phyloP scores from a whole-genome alignment of 2,113 vertebrate species.

The Ammodytes dubius region DNA sequence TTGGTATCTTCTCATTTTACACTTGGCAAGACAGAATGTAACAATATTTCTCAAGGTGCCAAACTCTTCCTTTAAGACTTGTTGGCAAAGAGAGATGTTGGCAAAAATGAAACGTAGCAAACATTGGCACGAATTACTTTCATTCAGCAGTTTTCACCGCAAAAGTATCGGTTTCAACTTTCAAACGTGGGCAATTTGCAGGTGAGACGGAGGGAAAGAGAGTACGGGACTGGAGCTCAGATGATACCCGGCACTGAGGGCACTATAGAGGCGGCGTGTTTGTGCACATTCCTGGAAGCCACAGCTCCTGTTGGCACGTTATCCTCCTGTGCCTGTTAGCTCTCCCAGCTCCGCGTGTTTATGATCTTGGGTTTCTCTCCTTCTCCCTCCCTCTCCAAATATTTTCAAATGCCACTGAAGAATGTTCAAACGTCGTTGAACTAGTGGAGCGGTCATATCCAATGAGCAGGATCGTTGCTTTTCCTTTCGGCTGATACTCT shows the following conservation, averaged over 20 bases:
- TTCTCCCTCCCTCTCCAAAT: constrained; percentile 75
- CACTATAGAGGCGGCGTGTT: constrained; percentile 53
- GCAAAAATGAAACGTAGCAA: background rate
- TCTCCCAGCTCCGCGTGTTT: constrained; percentile 61
- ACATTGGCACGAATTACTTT: background rate
- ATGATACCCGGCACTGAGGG: constrained; percentile 39
- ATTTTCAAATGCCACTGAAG: constrained; percentile 84
- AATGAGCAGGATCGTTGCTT: constrained; percentile 57
- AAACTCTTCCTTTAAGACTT: background rate
- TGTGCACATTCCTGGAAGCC: constrained; percentile 78
- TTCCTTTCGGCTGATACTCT: constrained; percentile 62
- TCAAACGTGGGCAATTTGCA: constrained; percentile 36
- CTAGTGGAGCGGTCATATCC: constrained; percentile 52
- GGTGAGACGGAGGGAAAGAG: constrained; percentile 38
- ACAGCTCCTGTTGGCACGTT: constrained; percentile 72
- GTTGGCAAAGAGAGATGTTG: background rate
- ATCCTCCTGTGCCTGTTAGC: constrained; percentile 57
- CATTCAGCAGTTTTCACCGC: constrained; percentile 5
- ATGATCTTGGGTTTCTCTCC: constrained; percentile 70
- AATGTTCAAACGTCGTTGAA: constrained; percentile 78
- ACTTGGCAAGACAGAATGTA: background rate
- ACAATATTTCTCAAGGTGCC: background rate
- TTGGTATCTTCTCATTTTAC: background rate
- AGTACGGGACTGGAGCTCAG: constrained; percentile 19
- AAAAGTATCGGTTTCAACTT: constrained; percentile 16